Evolutionary conservation across 2,888 invertebrate genomes (phyloP), one percentile per base, ranked within the genome.

Genomic region (Amblyjoppa proteus): DNA sequence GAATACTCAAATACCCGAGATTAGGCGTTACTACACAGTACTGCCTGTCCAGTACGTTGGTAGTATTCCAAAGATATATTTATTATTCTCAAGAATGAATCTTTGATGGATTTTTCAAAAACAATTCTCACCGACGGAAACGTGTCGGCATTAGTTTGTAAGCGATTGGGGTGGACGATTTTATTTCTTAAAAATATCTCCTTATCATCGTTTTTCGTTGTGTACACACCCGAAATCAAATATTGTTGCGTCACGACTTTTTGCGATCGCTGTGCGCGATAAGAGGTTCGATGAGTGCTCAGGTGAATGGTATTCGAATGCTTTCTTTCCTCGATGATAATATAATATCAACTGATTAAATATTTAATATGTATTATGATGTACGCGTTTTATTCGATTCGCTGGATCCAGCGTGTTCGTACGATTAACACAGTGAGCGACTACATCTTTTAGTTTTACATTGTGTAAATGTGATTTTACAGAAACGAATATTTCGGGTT

Each of bases 1-100:
- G 92, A 92, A 93, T 93, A 92, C 91, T 71, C 90, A 91, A 92
- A 89, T 83, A 81, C 53, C 16, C 61, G 4, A 6, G 61, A 31
- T 31, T 31, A 16, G 61, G 16, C 58, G 28, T 58, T 58, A 58
- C 58, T 31, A 16, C 31, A 31, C 31, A 7, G 51, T 51, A 70
- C 53, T 16, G 53, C 45, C 1, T 45, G 45, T 45, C 13, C 45
- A 45, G 45, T 58, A 58, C 9, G 58, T 1, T 58, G 58, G 58
- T 58, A 58, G 45, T 3, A 45, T 45, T 45, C 45, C 45, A 13
- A 45, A 11, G 45, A 9, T 45, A 45, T 45, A 45, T 45, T 45
- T 13, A 45, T 45, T 11, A 45, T 45, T 45, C 45, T 13, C 45
- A 0, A 45, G 45, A 45, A 45, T 45, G 45, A 13, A 13, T 3